Evolutionary conservation across 1,140 invertebrate genomes (phyloP).

Genomic region (Lasaia peninsularis): DNA sequence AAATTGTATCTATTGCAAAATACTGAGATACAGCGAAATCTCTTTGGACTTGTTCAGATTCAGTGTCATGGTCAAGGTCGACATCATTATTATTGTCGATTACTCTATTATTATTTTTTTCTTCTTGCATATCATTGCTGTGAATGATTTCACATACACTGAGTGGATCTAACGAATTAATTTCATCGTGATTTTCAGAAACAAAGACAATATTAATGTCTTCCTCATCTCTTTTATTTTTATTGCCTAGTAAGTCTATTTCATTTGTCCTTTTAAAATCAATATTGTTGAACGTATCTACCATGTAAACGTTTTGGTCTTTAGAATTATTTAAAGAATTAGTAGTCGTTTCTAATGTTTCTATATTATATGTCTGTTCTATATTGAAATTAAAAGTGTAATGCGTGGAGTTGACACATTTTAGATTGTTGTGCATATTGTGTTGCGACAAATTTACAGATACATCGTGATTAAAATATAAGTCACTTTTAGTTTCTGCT

Average conservation of each 20-base stretch:
- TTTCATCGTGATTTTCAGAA: slow-evolving; percentile 12
- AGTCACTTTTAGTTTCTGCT: neutral
- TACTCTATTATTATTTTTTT: slow-evolving; percentile 16
- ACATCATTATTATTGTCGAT: neutral
- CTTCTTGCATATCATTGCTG: slow-evolving; percentile 15
- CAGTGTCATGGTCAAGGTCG: neutral
- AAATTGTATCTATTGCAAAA: neutral
- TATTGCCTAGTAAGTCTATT: neutral
- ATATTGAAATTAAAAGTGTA: slow-evolving; percentile 10
- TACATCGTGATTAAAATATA: neutral
- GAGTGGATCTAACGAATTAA: slow-evolving; percentile 32
- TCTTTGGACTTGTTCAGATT: neutral
- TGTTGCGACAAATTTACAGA: neutral
- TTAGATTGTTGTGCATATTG: neutral
- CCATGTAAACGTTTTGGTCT: slow-evolving; percentile 4
- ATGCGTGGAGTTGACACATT: neutral
- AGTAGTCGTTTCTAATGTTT: slow-evolving; percentile 2
- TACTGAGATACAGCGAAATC: neutral
- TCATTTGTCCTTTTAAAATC: neutral
- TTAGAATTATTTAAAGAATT: neutral
- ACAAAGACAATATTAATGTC: neutral
- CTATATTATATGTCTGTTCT: slow-evolving; percentile 22
- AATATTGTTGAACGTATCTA: slow-evolving; percentile 2
- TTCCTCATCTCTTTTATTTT: neutral
- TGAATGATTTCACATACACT: slow-evolving; percentile 40